Percentiles rank a stretch among this genome's conserved stretches.
Conservation (phyloP, 1,140 invertebrate genomes). For the Contarinia nasturtii region DNA sequence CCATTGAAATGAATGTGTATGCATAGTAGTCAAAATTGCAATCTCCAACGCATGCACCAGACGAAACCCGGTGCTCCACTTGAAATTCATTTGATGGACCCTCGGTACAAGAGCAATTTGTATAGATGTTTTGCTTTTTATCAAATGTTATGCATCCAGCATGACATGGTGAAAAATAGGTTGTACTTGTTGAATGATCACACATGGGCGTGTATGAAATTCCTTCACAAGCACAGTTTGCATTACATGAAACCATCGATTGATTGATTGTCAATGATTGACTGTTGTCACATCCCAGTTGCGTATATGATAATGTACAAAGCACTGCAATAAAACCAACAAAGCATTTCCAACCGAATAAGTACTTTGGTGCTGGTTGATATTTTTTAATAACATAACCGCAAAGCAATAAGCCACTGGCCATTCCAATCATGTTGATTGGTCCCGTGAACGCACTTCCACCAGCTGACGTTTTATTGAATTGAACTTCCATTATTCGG, state of each 20-base stretch:
- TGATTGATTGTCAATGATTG: slow-evolving; percentile 16
- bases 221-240: slow-evolving; percentile 29
- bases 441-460: slow-evolving; percentile 44
- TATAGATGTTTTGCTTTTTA: neutral
- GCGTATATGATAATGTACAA: slow-evolving; percentile 30
- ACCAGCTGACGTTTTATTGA: slow-evolving; percentile 35
- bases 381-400: slow-evolving; percentile 40
- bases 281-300: slow-evolving; percentile 31
- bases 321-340: slow-evolving; percentile 30
- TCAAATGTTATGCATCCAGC: slow-evolving; percentile 28
- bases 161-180: slow-evolving; percentile 41
- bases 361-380: slow-evolving; percentile 33
- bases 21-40: neutral
- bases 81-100: neutral
- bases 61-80: neutral
- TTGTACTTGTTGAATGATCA: slow-evolving; percentile 27
- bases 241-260: slow-evolving; percentile 29
- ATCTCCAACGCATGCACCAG: neutral
- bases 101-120: neutral
- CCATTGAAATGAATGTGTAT: neutral
- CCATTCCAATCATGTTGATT: slow-evolving; percentile 32
- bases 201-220: slow-evolving; percentile 38
- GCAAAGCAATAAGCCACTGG: slow-evolving; percentile 38
- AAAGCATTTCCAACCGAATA: slow-evolving; percentile 43
- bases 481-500: slow-evolving; percentile 54